A percentile compares a stretch with the other conserved stretches of the same genome.
Evolutionary conservation across 2,888 invertebrate genomes (phyloP).

Genomic region (Diarsia dahlii): DNA sequence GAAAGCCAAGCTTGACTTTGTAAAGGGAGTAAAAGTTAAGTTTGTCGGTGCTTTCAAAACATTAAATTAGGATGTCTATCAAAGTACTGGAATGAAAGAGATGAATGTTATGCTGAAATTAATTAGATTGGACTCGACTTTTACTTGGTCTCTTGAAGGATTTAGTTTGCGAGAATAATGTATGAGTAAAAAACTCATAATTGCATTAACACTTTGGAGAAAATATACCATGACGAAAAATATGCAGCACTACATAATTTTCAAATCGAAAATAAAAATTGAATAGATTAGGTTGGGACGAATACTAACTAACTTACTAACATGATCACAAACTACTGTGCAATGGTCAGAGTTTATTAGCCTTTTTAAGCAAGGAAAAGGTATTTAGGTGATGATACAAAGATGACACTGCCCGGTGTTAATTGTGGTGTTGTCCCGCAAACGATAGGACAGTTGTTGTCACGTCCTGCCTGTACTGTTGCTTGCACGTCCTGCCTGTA

Average conservation of each 20-base stretch:
- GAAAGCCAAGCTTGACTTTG: constrained; percentile 1
- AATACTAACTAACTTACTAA: no score
- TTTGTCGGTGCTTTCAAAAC: constrained; percentile 8
- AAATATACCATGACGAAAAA: no score
- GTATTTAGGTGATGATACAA: no score
- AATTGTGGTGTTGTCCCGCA: no score
- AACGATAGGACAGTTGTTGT: no score
- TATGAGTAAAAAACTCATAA: no score
- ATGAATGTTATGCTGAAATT: constrained; percentile 18
- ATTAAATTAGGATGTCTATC: constrained; percentile 31
- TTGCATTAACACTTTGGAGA: no score
- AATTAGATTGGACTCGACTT: constrained; percentile 9
- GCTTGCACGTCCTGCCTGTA: no score
- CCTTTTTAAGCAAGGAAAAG: no score
- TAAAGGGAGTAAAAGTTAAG: constrained; percentile 7
- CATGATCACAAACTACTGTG: neutral
- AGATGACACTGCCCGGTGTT: no score
- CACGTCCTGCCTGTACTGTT: no score
- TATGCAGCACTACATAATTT: neutral
- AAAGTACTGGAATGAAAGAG: constrained; percentile 22
- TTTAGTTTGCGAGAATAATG: neutral
- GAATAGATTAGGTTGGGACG: no score
- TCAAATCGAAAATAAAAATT: neutral
- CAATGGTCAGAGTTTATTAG: constrained; percentile 31
- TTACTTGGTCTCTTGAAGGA: neutral